Conservation (phyloP, 2,797 vertebrate species). For the Glyptemys insculpta region DNA sequence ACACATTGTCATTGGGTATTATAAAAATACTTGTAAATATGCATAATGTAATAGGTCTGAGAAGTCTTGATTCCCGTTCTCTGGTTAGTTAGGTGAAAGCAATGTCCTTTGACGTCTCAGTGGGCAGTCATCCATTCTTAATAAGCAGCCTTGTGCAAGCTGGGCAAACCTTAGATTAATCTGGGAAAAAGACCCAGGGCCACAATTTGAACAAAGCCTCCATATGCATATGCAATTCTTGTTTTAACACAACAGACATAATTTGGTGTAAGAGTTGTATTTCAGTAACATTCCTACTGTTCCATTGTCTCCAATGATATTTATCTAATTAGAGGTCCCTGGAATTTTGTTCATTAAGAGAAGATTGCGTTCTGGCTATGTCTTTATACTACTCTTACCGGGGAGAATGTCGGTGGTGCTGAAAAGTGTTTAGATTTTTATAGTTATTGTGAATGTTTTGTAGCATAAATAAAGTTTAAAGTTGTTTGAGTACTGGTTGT, state of each 20-base stretch:
- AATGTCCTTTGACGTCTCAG: neutral
- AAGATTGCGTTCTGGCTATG: fast-evolving
- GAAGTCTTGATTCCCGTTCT: fast-evolving
- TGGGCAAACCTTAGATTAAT: neutral
- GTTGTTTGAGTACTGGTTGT: neutral
- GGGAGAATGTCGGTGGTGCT: neutral
- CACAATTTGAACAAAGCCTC: neutral
- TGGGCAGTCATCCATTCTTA: neutral
- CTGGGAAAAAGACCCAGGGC: neutral
- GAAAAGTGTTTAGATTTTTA: neutral
- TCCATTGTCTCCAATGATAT: neutral
- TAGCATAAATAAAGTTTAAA: neutral
- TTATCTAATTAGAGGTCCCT: neutral
- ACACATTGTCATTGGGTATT: neutral
- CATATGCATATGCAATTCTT: neutral
- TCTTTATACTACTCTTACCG: fast-evolving
- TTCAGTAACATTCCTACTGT: neutral
- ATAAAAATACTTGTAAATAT: neutral
- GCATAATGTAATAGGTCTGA: neutral
- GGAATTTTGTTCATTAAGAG: neutral
- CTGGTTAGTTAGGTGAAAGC: neutral
- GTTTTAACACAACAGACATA: neutral
- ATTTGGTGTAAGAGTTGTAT: fast-evolving
- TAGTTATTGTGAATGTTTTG: neutral
- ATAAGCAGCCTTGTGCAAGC: neutral